Evolutionary conservation across 2,888 invertebrate species (phyloP).

Genomic region (Copidosoma aretas): DNA sequence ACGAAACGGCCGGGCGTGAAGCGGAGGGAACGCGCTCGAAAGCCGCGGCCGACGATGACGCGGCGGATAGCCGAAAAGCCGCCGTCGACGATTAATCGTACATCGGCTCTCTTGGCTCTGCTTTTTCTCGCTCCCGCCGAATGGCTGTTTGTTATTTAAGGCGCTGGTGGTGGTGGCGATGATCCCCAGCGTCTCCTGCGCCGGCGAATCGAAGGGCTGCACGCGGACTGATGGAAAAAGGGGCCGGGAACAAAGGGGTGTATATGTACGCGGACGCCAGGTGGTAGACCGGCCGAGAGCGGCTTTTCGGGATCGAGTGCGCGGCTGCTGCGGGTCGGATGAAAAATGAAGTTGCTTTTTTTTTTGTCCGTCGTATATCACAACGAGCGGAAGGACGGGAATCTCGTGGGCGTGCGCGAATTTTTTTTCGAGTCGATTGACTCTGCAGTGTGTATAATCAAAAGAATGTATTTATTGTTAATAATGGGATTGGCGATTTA

Average conservation of each 20-base stretch:
- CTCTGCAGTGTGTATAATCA: too few relatives aligned
- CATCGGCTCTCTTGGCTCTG: slow-evolving; percentile 43
- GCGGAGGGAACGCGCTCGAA: slow-evolving; percentile 49
- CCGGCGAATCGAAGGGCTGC: neutral
- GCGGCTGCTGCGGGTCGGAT: too few relatives aligned
- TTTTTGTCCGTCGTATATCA: too few relatives aligned
- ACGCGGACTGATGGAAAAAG: too few relatives aligned
- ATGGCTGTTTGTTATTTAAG: neutral
- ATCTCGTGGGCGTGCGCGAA: too few relatives aligned
- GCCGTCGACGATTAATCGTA: slow-evolving; percentile 54
- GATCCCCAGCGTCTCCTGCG: neutral
- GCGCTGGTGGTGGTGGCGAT: neutral
- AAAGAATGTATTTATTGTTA: too few relatives aligned
- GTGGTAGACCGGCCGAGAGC: neutral
- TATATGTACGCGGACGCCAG: neutral
- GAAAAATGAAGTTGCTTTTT: too few relatives aligned
- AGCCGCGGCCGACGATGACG: slow-evolving; percentile 55
- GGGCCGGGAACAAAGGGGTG: neutral
- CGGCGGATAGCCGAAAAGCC: slow-evolving; percentile 49
- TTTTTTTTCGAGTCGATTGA: too few relatives aligned
- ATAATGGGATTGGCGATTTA: too few relatives aligned
- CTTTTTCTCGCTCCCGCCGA: slow-evolving; percentile 1
- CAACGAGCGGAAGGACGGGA: too few relatives aligned
- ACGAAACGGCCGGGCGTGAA: slow-evolving; percentile 23
- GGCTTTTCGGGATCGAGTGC: too few relatives aligned